Evolutionary conservation across 2,113 vertebrate genomes (phyloP).

Genomic region (Scophthalmus maximus): DNA sequence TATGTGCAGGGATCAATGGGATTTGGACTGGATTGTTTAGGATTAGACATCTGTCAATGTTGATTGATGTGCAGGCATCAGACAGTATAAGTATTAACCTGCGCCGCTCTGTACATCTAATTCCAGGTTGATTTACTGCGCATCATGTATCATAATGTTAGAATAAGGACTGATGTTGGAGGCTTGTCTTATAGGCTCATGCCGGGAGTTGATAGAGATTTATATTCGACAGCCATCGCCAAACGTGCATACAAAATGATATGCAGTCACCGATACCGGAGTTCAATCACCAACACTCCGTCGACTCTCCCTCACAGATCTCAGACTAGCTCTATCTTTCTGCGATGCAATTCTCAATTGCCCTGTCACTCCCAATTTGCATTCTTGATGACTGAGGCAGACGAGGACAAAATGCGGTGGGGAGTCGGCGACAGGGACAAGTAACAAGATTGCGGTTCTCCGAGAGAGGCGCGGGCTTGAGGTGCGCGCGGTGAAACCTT

Average conservation of each 20-base stretch:
- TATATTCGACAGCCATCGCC: constrained; percentile 18
- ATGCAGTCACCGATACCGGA: constrained; percentile 12
- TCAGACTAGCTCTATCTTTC: constrained; percentile 41
- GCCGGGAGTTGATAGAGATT: constrained; percentile 18
- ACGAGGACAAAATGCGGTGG: constrained; percentile 37
- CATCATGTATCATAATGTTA: constrained; percentile 11
- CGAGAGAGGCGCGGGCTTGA: constrained; percentile 5
- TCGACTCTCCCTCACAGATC: constrained; percentile 29
- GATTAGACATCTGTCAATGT: constrained; percentile 46
- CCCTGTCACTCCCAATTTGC: constrained; percentile 76
- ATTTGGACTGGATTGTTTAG: constrained; percentile 37
- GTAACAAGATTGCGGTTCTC: constrained; percentile 38
- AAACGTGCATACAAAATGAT: constrained; percentile 6
- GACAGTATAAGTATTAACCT: neutral
- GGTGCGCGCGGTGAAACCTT: constrained; percentile 12
- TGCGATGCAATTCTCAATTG: constrained; percentile 68
- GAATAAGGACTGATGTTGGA: constrained; percentile 15
- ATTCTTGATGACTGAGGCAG: constrained; percentile 57
- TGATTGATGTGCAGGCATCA: constrained; percentile 17
- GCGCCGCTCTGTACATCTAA: neutral
- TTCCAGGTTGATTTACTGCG: constrained; percentile 20
- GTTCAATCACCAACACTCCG: constrained; percentile 44
- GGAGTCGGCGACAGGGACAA: constrained; percentile 11
- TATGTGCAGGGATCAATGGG: constrained; percentile 47
- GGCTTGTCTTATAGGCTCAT: constrained; percentile 21